Base-by-base conservation (phyloP, 64 coral and sea anemone species). In the Acropora yongei region DNA sequence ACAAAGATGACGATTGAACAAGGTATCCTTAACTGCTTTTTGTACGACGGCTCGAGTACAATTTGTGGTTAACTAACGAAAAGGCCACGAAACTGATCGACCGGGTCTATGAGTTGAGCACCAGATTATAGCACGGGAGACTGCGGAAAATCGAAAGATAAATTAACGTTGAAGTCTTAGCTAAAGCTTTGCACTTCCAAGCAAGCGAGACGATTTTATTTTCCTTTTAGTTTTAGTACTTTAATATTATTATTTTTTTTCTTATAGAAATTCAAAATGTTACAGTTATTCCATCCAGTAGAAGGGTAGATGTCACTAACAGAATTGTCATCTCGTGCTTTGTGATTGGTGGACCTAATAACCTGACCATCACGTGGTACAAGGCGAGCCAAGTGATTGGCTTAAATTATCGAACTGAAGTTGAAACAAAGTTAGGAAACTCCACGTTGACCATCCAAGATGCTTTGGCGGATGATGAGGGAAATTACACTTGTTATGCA, bases 361-460 rank as follows among this genome's bases (percentile, higher is more conserved):
- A 71, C 44, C 65, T 85, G 16, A 68, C 2, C 2, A 72, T 85
- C 82, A 85, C 82, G 82, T 85, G 82, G 82, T 69, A n/a, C 12
- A 85, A 71, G 46, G 82, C 43, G n/a, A n/a, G 41, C 2, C 6
- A 71, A 71, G 4, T 49, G 61, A 48, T 85, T 49, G 82, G 82
- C 44, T 66, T 85, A 46, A 85, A 44, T 17, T 44, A 85, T 10
- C 82, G 82, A 44, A 85, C 44, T 30, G 39, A 85, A 85, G 82
- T 85, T 3, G 82, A 85, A 6, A 85, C 82, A 0, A 20, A 14
- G 17, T 6, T 68, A 8, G 44, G 82, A 30, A 8, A 49, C n/a
- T 92, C 90, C 8, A 51, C 5, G 0, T 51, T 92, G n/a, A 92
- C 82, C 5, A 85, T 92, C n/a, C 72, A 74, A 45, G 47, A 87